Conservation (phyloP, 2,797 vertebrate species). For the Halcyon badia region DNA sequence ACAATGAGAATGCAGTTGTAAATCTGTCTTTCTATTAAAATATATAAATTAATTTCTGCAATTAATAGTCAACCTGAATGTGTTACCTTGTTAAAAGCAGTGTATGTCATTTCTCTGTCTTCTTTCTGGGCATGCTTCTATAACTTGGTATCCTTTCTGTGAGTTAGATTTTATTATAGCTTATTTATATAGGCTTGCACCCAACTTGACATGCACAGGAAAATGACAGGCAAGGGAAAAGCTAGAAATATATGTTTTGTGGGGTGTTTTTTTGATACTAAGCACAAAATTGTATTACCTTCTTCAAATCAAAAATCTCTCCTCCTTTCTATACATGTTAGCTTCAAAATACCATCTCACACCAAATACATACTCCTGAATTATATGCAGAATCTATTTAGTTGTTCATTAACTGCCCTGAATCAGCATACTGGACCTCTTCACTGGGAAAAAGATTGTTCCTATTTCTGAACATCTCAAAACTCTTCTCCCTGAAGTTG, state of each 20-base stretch:
- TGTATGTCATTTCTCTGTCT: background rate
- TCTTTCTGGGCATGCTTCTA: background rate
- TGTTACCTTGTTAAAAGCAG: background rate
- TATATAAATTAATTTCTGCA: background rate
- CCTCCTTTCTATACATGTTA: background rate
- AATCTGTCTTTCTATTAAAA: background rate
- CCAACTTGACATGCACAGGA: background rate
- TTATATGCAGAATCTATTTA: background rate
- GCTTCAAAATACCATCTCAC: background rate
- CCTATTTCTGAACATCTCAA: background rate
- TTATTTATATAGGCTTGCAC: slow-evolving; percentile 13
- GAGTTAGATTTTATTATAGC: background rate
- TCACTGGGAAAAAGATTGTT: background rate
- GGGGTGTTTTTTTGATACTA: background rate
- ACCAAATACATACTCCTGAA: background rate
- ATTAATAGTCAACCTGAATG: background rate
- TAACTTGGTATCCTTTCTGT: background rate
- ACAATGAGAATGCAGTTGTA: background rate
- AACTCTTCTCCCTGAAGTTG: background rate
- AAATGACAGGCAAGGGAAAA: slow-evolving; percentile 1
- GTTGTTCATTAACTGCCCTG: background rate
- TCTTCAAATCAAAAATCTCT: background rate
- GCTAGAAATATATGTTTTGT: background rate
- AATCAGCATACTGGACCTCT: background rate
- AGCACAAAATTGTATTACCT: background rate